Evolutionary conservation across 2,797 vertebrate genomes (phyloP), one percentile per base, ranked within the genome.

Genomic region (Australoheros facetus): DNA sequence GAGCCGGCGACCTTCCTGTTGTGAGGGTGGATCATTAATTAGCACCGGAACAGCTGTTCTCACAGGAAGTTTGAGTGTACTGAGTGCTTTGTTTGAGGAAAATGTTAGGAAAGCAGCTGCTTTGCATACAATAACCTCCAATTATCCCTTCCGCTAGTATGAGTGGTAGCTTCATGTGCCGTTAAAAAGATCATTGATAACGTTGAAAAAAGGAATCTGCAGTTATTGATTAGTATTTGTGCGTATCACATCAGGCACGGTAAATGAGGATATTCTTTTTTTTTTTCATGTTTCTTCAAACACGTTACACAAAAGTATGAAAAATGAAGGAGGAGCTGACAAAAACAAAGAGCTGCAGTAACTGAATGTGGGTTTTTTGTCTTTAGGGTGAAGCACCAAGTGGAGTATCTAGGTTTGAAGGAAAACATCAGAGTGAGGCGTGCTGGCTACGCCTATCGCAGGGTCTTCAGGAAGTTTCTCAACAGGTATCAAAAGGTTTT

Each of bases 361-460:
- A 0, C 10, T 59, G n/a, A 71, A 58, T 3, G 1, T 23, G 7
- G 26, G 3, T 58, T 70, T 19, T 85, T 39, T 79, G 51, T 89
- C 78, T 75, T 3, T 56, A 99, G 98, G 85, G 97, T 99, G 17
- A 99, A 99, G 89, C 98, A 99, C 89, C 98, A 99, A 85, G 98
- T 99, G 58, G 98, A 99, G 84, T 99, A 99, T 87, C 95, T 99
- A 62, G 98, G 98, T 76, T 95, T 99, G 85, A 99, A 99, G 91
- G 98, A 99, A 88, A 99, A 99, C 82, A 99, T 99, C 85, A 94
- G 98, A 16, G 98, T 99, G 55, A 96, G 98, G 89, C 96, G 98
- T 94, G 98, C 98, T 85, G 98, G 98, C 62, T 99, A 99, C 14
- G 98, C 98, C 84, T 99, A 99, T 88, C 96, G 98, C 78, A 95